Conservation (phyloP, 1,140 invertebrate species). For the Megalopta genalis region DNA sequence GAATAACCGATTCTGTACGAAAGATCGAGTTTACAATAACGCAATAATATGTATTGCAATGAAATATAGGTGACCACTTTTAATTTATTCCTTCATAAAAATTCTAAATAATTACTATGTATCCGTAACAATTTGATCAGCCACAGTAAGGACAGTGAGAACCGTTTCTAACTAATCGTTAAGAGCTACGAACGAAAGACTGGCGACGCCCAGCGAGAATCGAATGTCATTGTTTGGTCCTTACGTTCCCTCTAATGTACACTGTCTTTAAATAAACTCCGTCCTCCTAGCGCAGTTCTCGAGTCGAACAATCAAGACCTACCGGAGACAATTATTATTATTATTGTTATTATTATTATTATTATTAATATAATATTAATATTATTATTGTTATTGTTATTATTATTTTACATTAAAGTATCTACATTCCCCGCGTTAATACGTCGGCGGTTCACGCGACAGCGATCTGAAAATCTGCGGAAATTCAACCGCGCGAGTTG, state of each 20-base stretch:
- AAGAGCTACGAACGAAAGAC: conserved; percentile 15
- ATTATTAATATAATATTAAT: too few relatives aligned
- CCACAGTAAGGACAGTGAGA: neutral
- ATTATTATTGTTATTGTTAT: too few relatives aligned
- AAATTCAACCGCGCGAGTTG: too few relatives aligned
- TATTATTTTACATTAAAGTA: conserved; percentile 10
- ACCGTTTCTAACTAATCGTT: neutral
- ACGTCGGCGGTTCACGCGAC: neutral
- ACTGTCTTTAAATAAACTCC: conserved; percentile 13
- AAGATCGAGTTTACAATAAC: too few relatives aligned
- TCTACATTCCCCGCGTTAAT: neutral
- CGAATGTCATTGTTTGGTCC: conserved; percentile 40
- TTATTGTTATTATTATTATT: too few relatives aligned
- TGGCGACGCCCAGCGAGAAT: neutral
- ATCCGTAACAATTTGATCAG: too few relatives aligned
- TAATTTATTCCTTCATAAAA: too few relatives aligned
- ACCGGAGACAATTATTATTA: neutral
- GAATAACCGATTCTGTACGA: too few relatives aligned
- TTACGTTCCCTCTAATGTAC: conserved; percentile 38
- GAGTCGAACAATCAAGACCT: too few relatives aligned
- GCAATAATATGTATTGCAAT: too few relatives aligned
- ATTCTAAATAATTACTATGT: too few relatives aligned
- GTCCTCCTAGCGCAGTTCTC: neutral
- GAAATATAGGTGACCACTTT: too few relatives aligned
- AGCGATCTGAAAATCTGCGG: neutral